Evolutionary conservation across 2,113 vertebrate genomes (phyloP), one percentile per base, ranked within the genome.

Genomic region (Rhinopomastus cyanomelas): DNA sequence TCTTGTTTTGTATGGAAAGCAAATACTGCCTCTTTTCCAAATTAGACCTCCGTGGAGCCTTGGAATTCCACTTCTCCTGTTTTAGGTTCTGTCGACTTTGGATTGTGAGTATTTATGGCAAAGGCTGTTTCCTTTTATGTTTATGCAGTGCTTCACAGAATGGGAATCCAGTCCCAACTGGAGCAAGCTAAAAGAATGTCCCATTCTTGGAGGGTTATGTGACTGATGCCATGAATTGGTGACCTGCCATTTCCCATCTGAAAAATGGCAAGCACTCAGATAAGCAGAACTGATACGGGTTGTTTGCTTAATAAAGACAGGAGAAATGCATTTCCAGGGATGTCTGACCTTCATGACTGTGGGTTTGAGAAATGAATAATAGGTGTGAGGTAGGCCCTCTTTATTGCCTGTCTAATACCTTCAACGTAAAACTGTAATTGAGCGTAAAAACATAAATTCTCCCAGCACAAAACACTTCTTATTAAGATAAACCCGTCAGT

Each of bases 381-480:
- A 87, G 48, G 75, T 68, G 53, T 88, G 77, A 65, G 76, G 65
- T 61, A 79, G 37, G 29, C 59, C 87, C 39, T 84, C 85, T 95
- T 96, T 94, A 96, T 85, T 93, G 72, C 65, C 64, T 91, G 32
- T 85, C 85, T 94, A 93, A 88, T 80, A 61, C 81, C 48, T 84
- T 56, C 46, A 95, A 87, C 81, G 88, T 95, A 92, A 96, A 97
- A 95, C 83, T 87, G 72, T 96, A 92, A 96, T 94, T 97, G 92
- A 90, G 92, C 92, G 83, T 91, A 81, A 67, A 94, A 91, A n/a
- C 75, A 83, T 94, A 94, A 92, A 87, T 95, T 93, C 86, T 86
- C 49, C 44, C 65, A 88, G 65, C 53, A 88, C 82, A 93, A 95
- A 95, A 82, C 93, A 88, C 92, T 93, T 92, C 90, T 91, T 94